Percentiles rank a stretch among this genome's conserved stretches.
Conservation (phyloP, 2,888 invertebrate species). For the Unio pictorum region DNA sequence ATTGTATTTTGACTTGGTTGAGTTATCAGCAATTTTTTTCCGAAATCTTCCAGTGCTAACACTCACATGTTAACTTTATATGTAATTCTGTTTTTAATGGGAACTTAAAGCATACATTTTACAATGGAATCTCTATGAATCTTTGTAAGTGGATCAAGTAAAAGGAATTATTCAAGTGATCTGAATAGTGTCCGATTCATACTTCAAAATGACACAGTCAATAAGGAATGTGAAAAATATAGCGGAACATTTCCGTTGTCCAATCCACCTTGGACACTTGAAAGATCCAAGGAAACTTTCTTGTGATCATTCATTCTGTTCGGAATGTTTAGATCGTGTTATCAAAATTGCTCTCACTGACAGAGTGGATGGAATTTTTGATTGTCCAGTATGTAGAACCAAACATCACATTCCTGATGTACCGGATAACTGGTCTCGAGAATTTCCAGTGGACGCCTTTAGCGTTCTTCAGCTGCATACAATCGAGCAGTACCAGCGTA, state of each 20-base stretch:
- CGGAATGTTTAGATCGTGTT: conserved; percentile 34
- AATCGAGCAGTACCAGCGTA: conserved; percentile 27
- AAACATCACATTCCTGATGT: conserved; percentile 31
- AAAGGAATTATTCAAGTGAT: no score
- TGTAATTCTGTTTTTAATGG: no score
- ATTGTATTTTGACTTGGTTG: no score
- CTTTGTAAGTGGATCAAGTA: no score
- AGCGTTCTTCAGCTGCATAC: conserved; percentile 38
- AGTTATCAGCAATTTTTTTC: no score
- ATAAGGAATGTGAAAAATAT: conserved; percentile 18
- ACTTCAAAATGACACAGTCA: no score
- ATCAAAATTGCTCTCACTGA: conserved; percentile 23
- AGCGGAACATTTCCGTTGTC: conserved; percentile 36
- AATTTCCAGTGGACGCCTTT: conserved; percentile 35
- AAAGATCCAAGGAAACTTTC: conserved; percentile 27
- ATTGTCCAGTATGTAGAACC: conserved; percentile 33
- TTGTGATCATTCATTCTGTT: conserved; percentile 37
- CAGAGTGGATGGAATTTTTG: conserved; percentile 32
- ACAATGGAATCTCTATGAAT: no score
- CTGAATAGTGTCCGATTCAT: no score
- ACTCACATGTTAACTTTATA: no score
- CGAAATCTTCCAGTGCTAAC: no score
- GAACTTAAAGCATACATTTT: no score
- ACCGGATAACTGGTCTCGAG: conserved; percentile 32
- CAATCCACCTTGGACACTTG: conserved; percentile 35